Conservation (phyloP, 2,113 vertebrate species). For the Gambusia affinis region DNA sequence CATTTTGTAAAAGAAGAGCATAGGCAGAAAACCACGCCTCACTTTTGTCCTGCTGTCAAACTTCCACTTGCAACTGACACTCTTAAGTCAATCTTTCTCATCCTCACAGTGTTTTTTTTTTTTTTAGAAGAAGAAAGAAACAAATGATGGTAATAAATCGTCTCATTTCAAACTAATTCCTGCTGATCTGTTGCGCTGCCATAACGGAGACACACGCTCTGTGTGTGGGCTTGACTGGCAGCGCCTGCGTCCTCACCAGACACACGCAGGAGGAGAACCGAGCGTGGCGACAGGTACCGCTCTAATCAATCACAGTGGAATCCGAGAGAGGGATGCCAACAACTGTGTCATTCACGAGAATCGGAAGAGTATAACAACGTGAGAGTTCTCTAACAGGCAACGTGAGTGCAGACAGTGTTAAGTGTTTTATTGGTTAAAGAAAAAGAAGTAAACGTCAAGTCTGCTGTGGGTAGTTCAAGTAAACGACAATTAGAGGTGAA, state of each 20-base stretch:
- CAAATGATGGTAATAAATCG: too few species aligned
- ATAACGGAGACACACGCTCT: background rate
- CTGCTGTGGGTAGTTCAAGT: background rate
- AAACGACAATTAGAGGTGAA: background rate
- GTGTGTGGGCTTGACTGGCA: slow-evolving; percentile 16
- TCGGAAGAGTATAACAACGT: background rate
- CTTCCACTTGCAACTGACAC: background rate
- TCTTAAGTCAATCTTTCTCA: background rate
- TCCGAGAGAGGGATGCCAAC: background rate
- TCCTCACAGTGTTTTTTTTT: too few species aligned
- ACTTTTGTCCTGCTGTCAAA: background rate
- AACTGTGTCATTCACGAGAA: background rate
- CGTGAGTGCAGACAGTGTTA: background rate
- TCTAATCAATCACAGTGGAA: background rate
- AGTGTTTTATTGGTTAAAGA: background rate
- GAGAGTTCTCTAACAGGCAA: background rate
- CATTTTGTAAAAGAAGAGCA: too few species aligned
- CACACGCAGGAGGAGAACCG: slow-evolving; percentile 7
- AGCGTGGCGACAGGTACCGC: slow-evolving; percentile 19
- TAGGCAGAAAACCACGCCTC: too few species aligned
- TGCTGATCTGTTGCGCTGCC: background rate
- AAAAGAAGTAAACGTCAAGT: background rate
- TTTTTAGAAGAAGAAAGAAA: too few species aligned
- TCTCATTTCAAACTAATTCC: background rate
- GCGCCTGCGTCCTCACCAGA: background rate